These are phyloP conservation scores for Eupelmus urozonus DNA, from an alignment of 2,888 invertebrate species.

Conservation along the genomic window DNA sequence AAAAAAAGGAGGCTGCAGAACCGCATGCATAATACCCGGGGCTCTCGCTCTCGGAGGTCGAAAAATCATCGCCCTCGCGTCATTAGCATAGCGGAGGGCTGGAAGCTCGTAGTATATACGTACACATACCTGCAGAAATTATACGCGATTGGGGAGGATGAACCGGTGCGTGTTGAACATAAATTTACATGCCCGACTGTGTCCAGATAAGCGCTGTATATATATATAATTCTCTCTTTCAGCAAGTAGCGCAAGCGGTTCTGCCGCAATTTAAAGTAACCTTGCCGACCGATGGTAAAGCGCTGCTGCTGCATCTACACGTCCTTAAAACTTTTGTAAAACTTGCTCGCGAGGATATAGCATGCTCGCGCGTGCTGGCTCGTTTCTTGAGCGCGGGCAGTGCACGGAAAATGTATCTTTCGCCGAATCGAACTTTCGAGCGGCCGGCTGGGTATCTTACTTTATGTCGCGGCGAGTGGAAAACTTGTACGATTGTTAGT, in stretches of 20 bases:
- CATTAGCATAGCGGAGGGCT: slow-evolving; percentile 37
- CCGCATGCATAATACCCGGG: slow-evolving; percentile 15
- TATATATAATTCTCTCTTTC: not conserved
- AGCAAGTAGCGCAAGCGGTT: slow-evolving; percentile 49
- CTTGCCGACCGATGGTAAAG: slow-evolving; percentile 57
- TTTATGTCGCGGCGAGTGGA: not conserved
- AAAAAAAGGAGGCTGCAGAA: slow-evolving; percentile 14
- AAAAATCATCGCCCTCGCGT: slow-evolving; percentile 23
- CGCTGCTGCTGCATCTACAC: not conserved
- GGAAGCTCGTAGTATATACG: not conserved
- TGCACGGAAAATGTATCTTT: slow-evolving; percentile 13
- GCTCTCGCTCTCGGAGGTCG: slow-evolving; percentile 18
- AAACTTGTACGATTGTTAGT: slow-evolving; percentile 3
- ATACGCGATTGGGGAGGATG: slow-evolving; percentile 61
- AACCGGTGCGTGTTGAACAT: slow-evolving; percentile 62
- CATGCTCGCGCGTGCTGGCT: too few species aligned
- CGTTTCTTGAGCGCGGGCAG: not conserved
- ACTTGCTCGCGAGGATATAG: not conserved
- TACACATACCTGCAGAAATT: slow-evolving; percentile 45
- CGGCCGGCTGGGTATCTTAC: not conserved
- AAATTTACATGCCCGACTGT: slow-evolving; percentile 63
- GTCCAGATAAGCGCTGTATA: slow-evolving; percentile 57
- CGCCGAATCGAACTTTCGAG: slow-evolving; percentile 16
- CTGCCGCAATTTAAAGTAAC: slow-evolving; percentile 64
- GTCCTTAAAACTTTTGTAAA: slow-evolving; percentile 20